Evolutionary conservation across 2,797 vertebrate species (phyloP).

Genomic region (Eremophila alpestris): DNA sequence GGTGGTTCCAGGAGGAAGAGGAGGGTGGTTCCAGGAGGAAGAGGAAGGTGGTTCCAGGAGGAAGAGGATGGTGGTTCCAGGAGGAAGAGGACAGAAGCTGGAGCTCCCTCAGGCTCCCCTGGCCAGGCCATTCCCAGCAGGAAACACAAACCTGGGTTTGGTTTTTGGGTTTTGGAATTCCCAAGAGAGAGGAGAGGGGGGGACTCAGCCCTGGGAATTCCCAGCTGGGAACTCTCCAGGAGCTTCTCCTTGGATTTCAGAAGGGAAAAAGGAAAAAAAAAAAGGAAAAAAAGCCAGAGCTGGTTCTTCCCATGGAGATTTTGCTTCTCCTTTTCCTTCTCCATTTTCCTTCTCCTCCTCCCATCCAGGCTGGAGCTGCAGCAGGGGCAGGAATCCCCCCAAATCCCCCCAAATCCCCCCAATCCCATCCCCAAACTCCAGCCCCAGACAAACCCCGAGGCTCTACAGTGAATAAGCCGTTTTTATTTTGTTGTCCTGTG

Average conservation of each 20-base stretch:
- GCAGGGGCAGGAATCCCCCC: too few species aligned
- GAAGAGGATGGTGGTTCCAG: too few species aligned
- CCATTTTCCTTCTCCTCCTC: neutral
- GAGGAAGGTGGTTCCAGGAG: too few species aligned
- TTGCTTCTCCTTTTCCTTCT: too few species aligned
- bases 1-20: accelerated
- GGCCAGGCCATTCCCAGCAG: neutral
- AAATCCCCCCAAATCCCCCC: too few species aligned
- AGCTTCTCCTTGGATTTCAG: neutral
- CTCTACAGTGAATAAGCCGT: conserved; percentile 75
- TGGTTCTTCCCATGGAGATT: neutral
- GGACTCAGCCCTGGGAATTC: too few species aligned
- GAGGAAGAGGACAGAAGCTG: neutral
- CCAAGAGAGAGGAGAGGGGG: neutral
- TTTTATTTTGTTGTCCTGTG: conserved; percentile 78
- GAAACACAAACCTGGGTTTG: neutral
- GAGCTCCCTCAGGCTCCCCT: neutral
- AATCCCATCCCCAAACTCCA: accelerated
- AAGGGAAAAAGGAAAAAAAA: too few species aligned
- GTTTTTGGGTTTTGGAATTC: neutral
- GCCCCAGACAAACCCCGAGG: neutral
- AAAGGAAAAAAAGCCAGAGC: neutral
- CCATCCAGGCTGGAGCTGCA: neutral
- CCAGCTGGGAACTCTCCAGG: neutral
- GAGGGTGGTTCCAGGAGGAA: neutral